Evolutionary conservation across 2,113 vertebrate genomes (phyloP).

Genomic region (Rafetus swinhoei): DNA sequence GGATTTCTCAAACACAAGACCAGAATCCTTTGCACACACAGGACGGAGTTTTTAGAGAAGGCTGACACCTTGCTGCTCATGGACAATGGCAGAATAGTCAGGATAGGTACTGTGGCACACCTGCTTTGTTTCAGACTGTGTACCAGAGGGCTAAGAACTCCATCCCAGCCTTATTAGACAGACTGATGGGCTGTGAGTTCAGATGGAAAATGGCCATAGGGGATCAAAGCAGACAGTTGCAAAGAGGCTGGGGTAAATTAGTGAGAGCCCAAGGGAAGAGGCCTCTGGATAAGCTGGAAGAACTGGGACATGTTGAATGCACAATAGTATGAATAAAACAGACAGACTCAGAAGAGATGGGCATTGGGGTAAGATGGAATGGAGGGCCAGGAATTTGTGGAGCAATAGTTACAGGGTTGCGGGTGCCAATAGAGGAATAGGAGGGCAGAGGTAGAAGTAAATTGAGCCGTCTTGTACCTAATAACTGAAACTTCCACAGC

Average conservation of each 20-base stretch:
- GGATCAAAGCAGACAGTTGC: neutral
- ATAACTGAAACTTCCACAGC: neutral
- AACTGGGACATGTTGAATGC: neutral
- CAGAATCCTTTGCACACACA: constrained; percentile 94
- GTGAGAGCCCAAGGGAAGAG: neutral
- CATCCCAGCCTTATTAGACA: neutral
- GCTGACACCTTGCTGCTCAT: constrained; percentile 89
- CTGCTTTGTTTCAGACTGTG: neutral
- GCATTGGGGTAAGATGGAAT: neutral
- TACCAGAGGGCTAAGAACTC: neutral
- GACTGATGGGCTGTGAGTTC: neutral
- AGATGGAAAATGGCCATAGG: neutral
- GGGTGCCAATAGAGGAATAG: neutral
- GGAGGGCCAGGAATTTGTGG: neutral
- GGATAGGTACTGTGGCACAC: constrained; percentile 79
- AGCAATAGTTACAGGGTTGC: neutral
- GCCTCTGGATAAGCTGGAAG: neutral
- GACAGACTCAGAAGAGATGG: neutral
- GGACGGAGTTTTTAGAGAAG: constrained; percentile 87
- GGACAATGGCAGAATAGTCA: constrained; percentile 87
- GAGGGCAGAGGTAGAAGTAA: neutral
- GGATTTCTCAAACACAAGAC: constrained; percentile 88
- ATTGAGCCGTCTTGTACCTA: neutral
- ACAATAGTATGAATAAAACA: neutral
- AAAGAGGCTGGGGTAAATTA: neutral